Evolutionary conservation across 2,888 invertebrate genomes (phyloP), one percentile per base, ranked within the genome.

Genomic region (Hemaris fuciformis): DNA sequence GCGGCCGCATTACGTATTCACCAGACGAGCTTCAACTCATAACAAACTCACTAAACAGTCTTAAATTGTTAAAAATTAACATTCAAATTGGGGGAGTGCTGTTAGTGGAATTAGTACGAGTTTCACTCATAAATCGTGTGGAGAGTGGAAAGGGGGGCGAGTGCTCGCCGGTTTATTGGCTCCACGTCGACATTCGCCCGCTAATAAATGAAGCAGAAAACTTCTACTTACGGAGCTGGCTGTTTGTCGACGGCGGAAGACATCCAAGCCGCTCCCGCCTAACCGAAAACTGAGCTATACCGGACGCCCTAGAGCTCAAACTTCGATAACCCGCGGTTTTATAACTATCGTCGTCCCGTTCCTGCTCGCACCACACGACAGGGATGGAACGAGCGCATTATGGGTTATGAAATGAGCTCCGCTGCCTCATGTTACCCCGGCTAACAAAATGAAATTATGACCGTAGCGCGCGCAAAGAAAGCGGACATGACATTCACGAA

Each of bases 121-220:
- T 87, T 87, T 82, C 79, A 79, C 81, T 83, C 87, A 87, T 91
- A 90, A 91, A 91, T 91, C 87, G 90, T 88, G 87, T 87, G 79
- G 83, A 83, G 85, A 85, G 88, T 87, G 79, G 83, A 83, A 85
- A 85, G 88, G 87, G 88, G 84, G 87, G 84, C 81, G 82, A 83
- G 80, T 73, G 71, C 77, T 79, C 80, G 83, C 71, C 85, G 81
- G 81, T 88, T 87, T 90, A 89, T 90, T 89, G 87, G 88, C 86
- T 84, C 73, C 77, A 76, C 81, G 85, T 85, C 87, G 87, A 87
- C 90, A 85, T 87, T 83, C 84, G 84, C 85, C 77, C 76, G 83
- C 87, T 91, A 89, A 91, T 89, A 91, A 91, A 91, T 90, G 91
- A 90, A 91, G 86, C 89, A 87, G 91, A 89, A 89, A 91, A 90